Evolutionary conservation across 2,888 invertebrate genomes (phyloP).

Genomic region (Drosophila antonietae): DNA sequence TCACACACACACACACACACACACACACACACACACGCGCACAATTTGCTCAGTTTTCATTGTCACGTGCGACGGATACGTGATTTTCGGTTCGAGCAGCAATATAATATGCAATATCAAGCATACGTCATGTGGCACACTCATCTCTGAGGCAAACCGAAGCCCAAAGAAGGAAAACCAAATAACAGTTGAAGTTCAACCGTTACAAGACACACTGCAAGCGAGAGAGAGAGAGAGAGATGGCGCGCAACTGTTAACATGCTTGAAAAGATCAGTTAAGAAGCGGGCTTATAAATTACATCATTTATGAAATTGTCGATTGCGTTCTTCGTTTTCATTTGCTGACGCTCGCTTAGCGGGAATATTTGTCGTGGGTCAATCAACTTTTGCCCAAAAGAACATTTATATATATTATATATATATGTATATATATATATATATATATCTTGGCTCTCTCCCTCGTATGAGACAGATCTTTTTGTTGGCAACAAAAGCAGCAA

Average conservation of each 20-base stretch:
- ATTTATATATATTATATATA: conserved; percentile 29
- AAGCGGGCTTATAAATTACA: conserved; percentile 58
- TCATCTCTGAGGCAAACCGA: conserved; percentile 32
- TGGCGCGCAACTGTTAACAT: background rate
- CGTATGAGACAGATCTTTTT: conserved; percentile 69
- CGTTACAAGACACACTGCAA: conserved; percentile 18
- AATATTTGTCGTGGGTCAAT: conserved; percentile 66
- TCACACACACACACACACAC: conserved; percentile 3
- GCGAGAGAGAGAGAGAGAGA: background rate
- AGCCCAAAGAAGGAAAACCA: background rate
- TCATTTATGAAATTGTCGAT: conserved; percentile 70
- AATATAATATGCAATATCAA: conserved; percentile 47
- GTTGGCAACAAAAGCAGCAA: conserved; percentile 70
- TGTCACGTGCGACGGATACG: conserved; percentile 74
- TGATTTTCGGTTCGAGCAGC: conserved; percentile 56
- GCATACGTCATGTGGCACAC: conserved; percentile 68
- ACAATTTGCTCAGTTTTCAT: conserved; percentile 31
- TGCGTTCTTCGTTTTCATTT: conserved; percentile 57
- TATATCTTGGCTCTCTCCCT: conserved; percentile 18
- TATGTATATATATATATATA: background rate
- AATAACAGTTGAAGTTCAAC: conserved; percentile 11
- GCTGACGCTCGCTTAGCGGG: conserved; percentile 25
- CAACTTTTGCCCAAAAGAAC: conserved; percentile 70
- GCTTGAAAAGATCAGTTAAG: conserved; percentile 15
- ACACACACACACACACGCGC: background rate